These are phyloP conservation scores for Baronia brevicornis DNA, from an alignment of 2,888 invertebrate genomes.

Conservation along the genomic window DNA sequence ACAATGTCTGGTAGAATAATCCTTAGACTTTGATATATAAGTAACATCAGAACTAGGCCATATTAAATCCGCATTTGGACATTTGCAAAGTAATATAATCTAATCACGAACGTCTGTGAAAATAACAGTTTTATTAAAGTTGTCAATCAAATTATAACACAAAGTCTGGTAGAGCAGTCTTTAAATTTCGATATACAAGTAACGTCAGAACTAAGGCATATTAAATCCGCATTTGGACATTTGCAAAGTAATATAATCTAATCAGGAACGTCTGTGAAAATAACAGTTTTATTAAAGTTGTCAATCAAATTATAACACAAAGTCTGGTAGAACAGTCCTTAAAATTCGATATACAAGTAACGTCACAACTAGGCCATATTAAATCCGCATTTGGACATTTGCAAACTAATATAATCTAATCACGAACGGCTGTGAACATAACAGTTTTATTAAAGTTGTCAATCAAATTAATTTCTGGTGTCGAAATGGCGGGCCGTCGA, in stretches of 20 bases:
- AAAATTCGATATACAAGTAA: not conserved
- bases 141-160: slow-evolving; percentile 38
- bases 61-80: no score
- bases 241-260: no score
- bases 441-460: slow-evolving; percentile 31
- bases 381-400: no score
- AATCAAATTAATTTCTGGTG: slow-evolving; percentile 34
- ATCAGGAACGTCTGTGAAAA: slow-evolving; percentile 9
- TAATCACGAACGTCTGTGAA: slow-evolving; percentile 9
- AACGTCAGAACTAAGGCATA: not conserved
- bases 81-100: no score
- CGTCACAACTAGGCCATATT: no score
- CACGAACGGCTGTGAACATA: slow-evolving; percentile 9
- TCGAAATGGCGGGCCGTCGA: slow-evolving; percentile 28
- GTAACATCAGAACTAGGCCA: not conserved
- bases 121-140: slow-evolving; percentile 26
- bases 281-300: slow-evolving; percentile 28
- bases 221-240: no score
- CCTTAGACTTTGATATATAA: not conserved
- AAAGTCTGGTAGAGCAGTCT: no score
- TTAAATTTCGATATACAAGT: not conserved
- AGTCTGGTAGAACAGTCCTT: no score
- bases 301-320: no score
- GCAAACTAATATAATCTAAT: no score
- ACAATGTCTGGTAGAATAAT: no score